A percentile compares a stretch with the other conserved stretches of the same genome.
Conservation (phyloP, 2,888 invertebrate species). For the Microplitis manilae region DNA sequence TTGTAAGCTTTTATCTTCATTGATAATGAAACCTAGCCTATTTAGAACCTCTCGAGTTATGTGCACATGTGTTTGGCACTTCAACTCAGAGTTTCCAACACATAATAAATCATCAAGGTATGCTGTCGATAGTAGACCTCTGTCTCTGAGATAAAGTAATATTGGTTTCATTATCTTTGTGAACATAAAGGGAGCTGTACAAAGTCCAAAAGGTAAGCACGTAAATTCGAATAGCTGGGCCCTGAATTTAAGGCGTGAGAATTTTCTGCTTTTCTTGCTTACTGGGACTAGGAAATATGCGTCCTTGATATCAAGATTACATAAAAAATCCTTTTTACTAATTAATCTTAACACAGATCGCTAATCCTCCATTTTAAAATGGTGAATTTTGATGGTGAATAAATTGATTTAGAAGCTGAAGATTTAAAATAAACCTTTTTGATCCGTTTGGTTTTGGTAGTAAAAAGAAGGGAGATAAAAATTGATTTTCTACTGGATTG, state of each 20-base stretch:
- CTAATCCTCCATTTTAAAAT: conserved; percentile 57
- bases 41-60: neutral
- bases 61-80: neutral
- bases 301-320: conserved; percentile 41
- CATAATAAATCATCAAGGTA: conserved; percentile 11
- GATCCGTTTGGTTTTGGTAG: conserved; percentile 48
- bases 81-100: neutral
- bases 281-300: conserved; percentile 48
- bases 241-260: conserved; percentile 25
- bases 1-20: neutral
- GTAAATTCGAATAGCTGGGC: neutral
- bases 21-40: neutral
- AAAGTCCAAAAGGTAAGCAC: conserved; percentile 9
- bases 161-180: neutral
- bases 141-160: neutral
- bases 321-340: conserved; percentile 34
- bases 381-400: conserved; percentile 46
- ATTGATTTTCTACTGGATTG: conserved; percentile 41
- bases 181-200: neutral
- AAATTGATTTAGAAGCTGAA: conserved; percentile 52
- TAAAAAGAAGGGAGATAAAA: conserved; percentile 50
- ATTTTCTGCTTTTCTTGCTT: conserved; percentile 46
- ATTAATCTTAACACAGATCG: conserved; percentile 50
- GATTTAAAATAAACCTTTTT: conserved; percentile 53
- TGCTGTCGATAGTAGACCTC: neutral